Evolutionary conservation across 2,888 invertebrate species (phyloP).

Genomic region (Heliconius ismenius): DNA sequence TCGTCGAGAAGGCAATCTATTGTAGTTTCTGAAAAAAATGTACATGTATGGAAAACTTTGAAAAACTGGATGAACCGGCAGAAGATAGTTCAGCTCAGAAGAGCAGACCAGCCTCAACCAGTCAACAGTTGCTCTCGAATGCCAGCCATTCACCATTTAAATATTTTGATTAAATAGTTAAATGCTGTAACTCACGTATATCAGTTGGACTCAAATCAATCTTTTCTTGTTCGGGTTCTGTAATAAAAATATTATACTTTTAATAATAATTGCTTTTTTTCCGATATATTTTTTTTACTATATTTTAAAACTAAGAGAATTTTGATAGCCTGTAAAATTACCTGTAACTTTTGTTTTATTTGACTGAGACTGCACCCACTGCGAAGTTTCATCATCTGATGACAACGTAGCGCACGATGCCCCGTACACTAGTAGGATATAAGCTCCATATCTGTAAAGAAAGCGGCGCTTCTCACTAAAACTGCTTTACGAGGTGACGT

Average conservation of each 20-base stretch:
- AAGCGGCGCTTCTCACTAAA: not conserved
- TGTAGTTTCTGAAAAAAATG: constrained; percentile 7
- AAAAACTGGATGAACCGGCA: not conserved
- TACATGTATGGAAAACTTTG: not conserved
- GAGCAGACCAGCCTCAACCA: too few relatives aligned
- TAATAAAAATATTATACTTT: not conserved
- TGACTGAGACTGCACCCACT: not conserved
- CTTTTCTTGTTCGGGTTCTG: not conserved
- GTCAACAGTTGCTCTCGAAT: too few relatives aligned
- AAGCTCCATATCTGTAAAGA: not conserved
- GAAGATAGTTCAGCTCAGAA: too few relatives aligned
- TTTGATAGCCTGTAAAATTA: not conserved
- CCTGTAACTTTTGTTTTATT: constrained; percentile 7
- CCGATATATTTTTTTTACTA: too few relatives aligned
- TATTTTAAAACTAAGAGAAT: too few relatives aligned
- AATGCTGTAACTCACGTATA: constrained; percentile 3
- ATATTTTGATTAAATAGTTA: not conserved
- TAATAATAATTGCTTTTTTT: not conserved
- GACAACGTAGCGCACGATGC: not conserved
- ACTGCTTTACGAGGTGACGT: not conserved
- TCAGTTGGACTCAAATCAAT: constrained; percentile 11
- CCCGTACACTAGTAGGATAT: not conserved
- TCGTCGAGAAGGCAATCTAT: constrained; percentile 40
- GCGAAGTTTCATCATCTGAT: not conserved
- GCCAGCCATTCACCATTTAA: not conserved